These are phyloP conservation scores for Basileuterus tristriatus DNA, from an alignment of 2,797 vertebrate species.

Conservation along the genomic window DNA sequence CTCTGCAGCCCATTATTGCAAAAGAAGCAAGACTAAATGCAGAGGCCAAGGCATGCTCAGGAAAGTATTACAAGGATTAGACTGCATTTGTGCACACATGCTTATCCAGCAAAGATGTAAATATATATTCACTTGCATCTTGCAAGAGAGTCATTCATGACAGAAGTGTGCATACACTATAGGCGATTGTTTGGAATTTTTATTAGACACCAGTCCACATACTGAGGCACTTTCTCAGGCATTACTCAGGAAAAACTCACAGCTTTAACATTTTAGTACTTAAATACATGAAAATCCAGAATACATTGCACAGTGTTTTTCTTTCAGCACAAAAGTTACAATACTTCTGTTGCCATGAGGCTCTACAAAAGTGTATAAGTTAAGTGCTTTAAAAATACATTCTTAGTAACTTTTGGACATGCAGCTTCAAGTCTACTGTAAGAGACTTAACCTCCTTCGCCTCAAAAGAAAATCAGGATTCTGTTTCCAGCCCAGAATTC, in stretches of 20 bases:
- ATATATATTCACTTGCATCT: neutral
- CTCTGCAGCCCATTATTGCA: neutral
- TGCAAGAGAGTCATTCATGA: neutral
- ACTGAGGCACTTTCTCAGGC: neutral
- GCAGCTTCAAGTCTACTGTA: neutral
- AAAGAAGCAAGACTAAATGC: neutral
- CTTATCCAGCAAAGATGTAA: neutral
- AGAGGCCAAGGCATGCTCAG: neutral
- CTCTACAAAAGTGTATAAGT: neutral
- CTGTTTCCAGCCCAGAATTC: conserved; percentile 15
- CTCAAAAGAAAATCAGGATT: neutral
- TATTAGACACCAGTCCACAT: neutral
- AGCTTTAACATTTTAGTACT: neutral
- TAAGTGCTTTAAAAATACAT: neutral
- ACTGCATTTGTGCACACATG: neutral
- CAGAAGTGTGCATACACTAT: neutral
- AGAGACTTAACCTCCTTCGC: neutral
- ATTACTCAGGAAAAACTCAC: conserved; percentile 61
- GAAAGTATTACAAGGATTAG: neutral
- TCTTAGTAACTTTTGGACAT: neutral
- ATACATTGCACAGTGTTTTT: neutral
- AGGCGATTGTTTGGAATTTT: neutral
- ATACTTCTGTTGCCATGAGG: neutral
- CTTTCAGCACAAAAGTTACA: neutral
- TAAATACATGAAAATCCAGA: neutral